Evolutionary conservation across 2,888 invertebrate species (phyloP).

Genomic region (Oxystoma pomonae): DNA sequence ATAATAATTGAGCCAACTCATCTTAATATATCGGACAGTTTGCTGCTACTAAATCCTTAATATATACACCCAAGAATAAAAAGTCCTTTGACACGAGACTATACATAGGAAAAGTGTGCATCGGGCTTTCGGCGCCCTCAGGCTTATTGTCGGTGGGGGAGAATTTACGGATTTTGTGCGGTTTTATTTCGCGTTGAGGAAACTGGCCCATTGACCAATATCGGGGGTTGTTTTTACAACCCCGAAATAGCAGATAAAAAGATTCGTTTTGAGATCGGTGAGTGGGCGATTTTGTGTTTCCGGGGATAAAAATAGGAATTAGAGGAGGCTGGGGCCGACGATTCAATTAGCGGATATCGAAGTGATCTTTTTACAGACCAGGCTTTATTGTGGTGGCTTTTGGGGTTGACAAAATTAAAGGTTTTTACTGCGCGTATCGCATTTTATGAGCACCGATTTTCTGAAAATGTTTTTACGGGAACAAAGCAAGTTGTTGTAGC

Average conservation of each 20-base stretch:
- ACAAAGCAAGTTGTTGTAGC: no score
- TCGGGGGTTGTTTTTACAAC: constrained; percentile 8
- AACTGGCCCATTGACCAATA: constrained; percentile 9
- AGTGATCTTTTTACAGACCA: not conserved
- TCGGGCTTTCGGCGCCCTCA: not conserved
- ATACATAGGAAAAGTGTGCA: not conserved
- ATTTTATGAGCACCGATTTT: no score
- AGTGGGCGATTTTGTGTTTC: not conserved
- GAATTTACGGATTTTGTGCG: constrained; percentile 3
- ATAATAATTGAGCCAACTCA: no score
- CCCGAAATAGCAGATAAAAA: constrained; percentile 2
- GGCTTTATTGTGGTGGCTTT: not conserved
- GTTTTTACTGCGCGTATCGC: no score
- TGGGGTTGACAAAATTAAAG: not conserved
- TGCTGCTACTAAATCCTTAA: no score
- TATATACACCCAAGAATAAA: no score
- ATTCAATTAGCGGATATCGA: not conserved
- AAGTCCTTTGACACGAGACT: not conserved
- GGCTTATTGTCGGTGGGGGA: not conserved
- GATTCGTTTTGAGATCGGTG: not conserved
- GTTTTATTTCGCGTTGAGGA: constrained; percentile 6
- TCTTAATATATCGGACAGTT: no score
- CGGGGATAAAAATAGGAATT: not conserved
- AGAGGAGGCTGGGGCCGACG: not conserved
- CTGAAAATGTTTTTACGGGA: no score